These are phyloP conservation scores for Melipona bicolor DNA, from an alignment of 2,888 invertebrate genomes.

Conservation along the genomic window DNA sequence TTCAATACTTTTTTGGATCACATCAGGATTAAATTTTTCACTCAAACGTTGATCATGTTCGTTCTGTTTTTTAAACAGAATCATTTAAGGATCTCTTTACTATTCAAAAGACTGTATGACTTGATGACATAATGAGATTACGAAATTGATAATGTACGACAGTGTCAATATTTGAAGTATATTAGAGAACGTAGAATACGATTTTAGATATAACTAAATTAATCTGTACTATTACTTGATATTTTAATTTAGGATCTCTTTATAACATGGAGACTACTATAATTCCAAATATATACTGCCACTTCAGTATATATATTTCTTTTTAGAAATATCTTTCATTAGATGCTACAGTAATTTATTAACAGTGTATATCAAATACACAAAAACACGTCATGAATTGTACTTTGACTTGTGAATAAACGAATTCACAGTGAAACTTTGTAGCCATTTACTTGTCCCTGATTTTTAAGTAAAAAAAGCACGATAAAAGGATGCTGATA, in stretches of 20 bases:
- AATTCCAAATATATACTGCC: slow-evolving; percentile 16
- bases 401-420: slow-evolving; percentile 34
- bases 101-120: not conserved
- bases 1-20: not conserved
- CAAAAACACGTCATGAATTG: not conserved
- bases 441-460: not conserved
- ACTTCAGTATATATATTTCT: slow-evolving; percentile 1
- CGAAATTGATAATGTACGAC: too few species aligned
- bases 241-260: not conserved
- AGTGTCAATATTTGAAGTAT: not conserved
- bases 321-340: slow-evolving; percentile 7
- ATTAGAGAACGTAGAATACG: not conserved
- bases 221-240: not conserved
- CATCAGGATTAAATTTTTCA: slow-evolving; percentile 1
- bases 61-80: not conserved
- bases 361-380: not conserved
- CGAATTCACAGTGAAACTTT: not conserved
- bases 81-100: not conserved
- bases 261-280: not conserved
- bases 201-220: not conserved
- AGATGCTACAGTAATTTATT: not conserved
- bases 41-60: not conserved
- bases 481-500: not conserved
- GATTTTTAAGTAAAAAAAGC: not conserved
- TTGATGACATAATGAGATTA: not conserved